Percentiles rank a stretch among this genome's conserved stretches.
Evolutionary conservation across 1,140 invertebrate species (phyloP).

Genomic region (Cylas formicarius): DNA sequence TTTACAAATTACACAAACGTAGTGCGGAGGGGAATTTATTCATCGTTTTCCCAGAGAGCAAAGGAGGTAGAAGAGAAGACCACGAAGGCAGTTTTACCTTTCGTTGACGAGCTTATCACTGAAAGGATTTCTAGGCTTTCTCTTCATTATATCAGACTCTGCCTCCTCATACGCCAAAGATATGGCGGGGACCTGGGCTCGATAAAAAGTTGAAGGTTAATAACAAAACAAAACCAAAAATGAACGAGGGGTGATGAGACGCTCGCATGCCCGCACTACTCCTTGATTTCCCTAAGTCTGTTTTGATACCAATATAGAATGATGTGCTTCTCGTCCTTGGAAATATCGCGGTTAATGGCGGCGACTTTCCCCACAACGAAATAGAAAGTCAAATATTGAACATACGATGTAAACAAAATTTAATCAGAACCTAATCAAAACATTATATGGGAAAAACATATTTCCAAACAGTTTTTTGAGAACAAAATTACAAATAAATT

Average conservation of each 20-base stretch:
- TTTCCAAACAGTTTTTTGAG: too few species aligned
- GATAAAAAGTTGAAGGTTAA: slow-evolving; percentile 42
- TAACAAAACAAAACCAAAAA: slow-evolving; percentile 22
- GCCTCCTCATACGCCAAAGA: slow-evolving; percentile 99
- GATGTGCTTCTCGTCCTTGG: neutral
- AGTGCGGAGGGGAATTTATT: too few species aligned
- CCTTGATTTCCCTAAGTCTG: slow-evolving; percentile 28
- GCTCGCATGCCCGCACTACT: slow-evolving; percentile 33
- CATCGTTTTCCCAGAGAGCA: slow-evolving; percentile 2
- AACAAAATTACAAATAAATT: too few species aligned
- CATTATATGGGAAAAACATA: too few species aligned
- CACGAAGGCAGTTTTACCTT: slow-evolving; percentile 61
- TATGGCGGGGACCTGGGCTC: slow-evolving; percentile 93
- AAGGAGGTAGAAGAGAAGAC: slow-evolving; percentile 18
- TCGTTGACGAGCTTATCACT: slow-evolving; percentile 97
- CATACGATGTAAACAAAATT: too few species aligned
- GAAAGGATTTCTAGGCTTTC: slow-evolving; percentile 93
- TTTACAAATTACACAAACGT: too few species aligned
- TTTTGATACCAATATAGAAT: neutral
- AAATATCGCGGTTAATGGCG: neutral
- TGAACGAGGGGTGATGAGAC: slow-evolving; percentile 15
- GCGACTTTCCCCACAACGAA: too few species aligned
- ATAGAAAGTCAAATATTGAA: too few species aligned
- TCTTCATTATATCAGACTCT: slow-evolving; percentile 99
- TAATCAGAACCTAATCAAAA: too few species aligned